Conservation (phyloP, 2,113 vertebrate genomes). For the Brachypteracias leptosomus region DNA sequence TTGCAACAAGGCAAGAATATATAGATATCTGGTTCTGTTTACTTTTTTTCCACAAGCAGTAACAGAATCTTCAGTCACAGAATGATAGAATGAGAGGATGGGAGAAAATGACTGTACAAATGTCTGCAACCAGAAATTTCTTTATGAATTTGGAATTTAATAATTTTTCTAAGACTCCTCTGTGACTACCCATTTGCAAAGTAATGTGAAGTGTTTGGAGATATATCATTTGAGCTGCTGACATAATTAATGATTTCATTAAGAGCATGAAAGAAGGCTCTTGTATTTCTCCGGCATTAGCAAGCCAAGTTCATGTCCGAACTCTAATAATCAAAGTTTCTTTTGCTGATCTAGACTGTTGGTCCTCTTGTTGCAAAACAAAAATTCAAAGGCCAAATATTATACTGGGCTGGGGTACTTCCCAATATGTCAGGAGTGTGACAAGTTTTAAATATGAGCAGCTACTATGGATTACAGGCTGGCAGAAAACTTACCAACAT, state of each 20-base stretch:
- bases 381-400: slow-evolving; percentile 71
- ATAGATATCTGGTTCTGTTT: neutral
- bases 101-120: neutral
- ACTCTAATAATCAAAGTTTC: slow-evolving; percentile 54
- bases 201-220: slow-evolving; percentile 67
- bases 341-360: slow-evolving; percentile 64
- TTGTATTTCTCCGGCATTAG: slow-evolving; percentile 67
- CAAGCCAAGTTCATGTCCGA: slow-evolving; percentile 62
- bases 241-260: slow-evolving; percentile 79
- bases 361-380: slow-evolving; percentile 66
- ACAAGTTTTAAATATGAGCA: slow-evolving; percentile 52
- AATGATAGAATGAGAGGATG: neutral
- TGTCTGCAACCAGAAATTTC: neutral
- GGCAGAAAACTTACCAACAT: slow-evolving; percentile 5
- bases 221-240: slow-evolving; percentile 65
- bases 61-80: neutral
- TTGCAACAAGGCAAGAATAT: slow-evolving; percentile 10
- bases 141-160: neutral
- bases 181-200: slow-evolving; percentile 49
- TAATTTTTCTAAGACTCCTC: slow-evolving; percentile 21
- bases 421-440: slow-evolving; percentile 37
- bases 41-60: neutral
- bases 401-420: slow-evolving; percentile 65
- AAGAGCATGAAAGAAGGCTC: slow-evolving; percentile 67
- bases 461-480: slow-evolving; percentile 15